phyloP scores from a whole-genome alignment of 2,888 invertebrate genomes.

The Drosophila longiperda region DNA sequence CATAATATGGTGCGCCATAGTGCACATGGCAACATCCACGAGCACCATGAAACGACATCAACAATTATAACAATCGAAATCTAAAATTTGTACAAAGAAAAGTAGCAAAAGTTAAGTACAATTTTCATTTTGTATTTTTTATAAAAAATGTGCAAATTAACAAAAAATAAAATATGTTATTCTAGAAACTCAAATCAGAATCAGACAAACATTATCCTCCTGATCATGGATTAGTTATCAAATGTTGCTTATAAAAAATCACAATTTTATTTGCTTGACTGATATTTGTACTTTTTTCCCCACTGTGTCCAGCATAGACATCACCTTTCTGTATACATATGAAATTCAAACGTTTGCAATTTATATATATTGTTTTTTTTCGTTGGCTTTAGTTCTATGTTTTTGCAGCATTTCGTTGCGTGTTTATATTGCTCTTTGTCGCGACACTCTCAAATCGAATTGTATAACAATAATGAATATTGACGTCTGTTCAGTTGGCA shows the following conservation, averaged over 20 bases:
- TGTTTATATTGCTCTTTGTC: slow-evolving; percentile 61
- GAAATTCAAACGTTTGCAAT: slow-evolving; percentile 23
- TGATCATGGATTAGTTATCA: background rate
- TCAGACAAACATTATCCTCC: background rate
- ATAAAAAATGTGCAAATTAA: background rate
- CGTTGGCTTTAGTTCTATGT: slow-evolving; percentile 26
- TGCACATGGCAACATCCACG: background rate
- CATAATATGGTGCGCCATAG: slow-evolving; percentile 6
- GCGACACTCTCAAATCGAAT: slow-evolving; percentile 45
- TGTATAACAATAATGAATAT: slow-evolving; percentile 46
- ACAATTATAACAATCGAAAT: background rate
- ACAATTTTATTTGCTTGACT: background rate
- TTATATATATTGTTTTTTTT: slow-evolving; percentile 1
- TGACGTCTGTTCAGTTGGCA: slow-evolving; percentile 33
- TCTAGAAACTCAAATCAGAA: background rate
- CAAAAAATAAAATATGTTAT: background rate
- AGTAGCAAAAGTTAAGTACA: background rate
- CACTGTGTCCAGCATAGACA: slow-evolving; percentile 19
- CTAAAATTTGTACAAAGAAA: background rate
- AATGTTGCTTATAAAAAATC: background rate
- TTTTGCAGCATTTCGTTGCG: slow-evolving; percentile 38
- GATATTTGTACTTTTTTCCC: background rate
- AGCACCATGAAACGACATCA: background rate
- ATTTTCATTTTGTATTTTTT: background rate
- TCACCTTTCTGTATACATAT: slow-evolving; percentile 17